Percentiles rank a stretch among this genome's conserved stretches.
These are phyloP conservation scores for Metaphire vulgaris DNA, from an alignment of 1,140 invertebrate species.

Conservation along the genomic window DNA sequence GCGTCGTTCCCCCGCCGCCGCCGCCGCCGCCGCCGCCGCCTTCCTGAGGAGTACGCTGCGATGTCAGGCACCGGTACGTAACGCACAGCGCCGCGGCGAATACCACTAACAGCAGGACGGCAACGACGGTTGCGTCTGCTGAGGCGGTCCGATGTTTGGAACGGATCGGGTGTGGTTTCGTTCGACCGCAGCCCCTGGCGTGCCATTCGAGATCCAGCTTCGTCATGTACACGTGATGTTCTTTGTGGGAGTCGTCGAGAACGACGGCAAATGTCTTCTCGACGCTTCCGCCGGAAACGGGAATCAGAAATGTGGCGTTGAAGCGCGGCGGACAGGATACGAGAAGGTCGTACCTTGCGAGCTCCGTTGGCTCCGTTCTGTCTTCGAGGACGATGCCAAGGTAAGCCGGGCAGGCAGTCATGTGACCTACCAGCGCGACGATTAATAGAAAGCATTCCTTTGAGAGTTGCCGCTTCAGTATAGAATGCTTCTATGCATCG, in stretches of 20 bases:
- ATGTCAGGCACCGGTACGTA: background rate
- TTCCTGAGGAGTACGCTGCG: background rate
- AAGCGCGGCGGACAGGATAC: constrained; percentile 26
- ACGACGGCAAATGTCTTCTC: background rate
- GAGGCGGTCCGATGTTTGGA: background rate
- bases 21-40: no score
- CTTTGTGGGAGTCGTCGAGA: background rate
- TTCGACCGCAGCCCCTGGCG: background rate
- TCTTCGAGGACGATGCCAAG: constrained; percentile 20
- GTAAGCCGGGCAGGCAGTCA: constrained; percentile 25
- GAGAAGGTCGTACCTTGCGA: constrained; percentile 23
- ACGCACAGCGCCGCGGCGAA: background rate
- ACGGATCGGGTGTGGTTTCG: background rate
- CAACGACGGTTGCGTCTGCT: background rate
- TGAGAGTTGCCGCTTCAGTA: no score
- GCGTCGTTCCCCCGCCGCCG: background rate
- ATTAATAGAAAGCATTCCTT: background rate
- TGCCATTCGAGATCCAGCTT: background rate
- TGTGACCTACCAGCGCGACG: no score
- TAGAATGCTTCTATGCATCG: no score
- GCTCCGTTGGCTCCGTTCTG: constrained; percentile 16
- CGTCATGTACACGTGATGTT: background rate
- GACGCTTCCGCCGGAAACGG: background rate
- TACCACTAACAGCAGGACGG: background rate
- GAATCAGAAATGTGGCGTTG: constrained; percentile 21